phyloP scores from a whole-genome alignment of 2,797 vertebrate genomes.

The Picus viridis region DNA sequence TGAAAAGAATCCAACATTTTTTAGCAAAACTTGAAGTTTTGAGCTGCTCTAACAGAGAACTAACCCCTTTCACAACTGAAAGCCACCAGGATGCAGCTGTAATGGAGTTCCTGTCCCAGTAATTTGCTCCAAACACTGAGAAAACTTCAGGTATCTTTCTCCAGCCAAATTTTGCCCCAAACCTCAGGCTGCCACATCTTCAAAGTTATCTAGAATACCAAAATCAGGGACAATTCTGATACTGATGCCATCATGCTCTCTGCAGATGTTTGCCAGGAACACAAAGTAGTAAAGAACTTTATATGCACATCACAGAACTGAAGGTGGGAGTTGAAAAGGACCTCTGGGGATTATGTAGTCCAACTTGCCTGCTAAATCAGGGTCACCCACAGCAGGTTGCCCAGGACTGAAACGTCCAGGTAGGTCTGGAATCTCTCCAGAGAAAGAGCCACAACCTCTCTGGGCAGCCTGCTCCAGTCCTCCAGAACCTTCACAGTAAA shows the following conservation, averaged over 20 bases:
- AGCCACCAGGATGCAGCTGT: neutral
- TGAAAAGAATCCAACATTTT: neutral
- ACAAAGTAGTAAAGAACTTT: neutral
- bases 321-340: too few species aligned
- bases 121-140: neutral
- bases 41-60: neutral
- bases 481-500: too few species aligned
- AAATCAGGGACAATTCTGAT: neutral
- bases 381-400: too few species aligned
- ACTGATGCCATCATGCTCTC: neutral
- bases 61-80: neutral
- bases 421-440: too few species aligned
- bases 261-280: neutral
- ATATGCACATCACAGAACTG: too few species aligned
- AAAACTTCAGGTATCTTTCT: neutral
- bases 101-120: neutral
- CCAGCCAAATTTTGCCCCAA: neutral
- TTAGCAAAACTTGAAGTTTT: neutral
- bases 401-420: too few species aligned
- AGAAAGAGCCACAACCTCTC: too few species aligned
- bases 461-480: too few species aligned
- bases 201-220: neutral
- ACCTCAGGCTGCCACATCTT: rapidly evolving
- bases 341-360: too few species aligned
- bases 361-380: too few species aligned